These are phyloP conservation scores for Stegodyphus mimosarum DNA, from an alignment of 1,140 invertebrate species.

Conservation along the genomic window DNA sequence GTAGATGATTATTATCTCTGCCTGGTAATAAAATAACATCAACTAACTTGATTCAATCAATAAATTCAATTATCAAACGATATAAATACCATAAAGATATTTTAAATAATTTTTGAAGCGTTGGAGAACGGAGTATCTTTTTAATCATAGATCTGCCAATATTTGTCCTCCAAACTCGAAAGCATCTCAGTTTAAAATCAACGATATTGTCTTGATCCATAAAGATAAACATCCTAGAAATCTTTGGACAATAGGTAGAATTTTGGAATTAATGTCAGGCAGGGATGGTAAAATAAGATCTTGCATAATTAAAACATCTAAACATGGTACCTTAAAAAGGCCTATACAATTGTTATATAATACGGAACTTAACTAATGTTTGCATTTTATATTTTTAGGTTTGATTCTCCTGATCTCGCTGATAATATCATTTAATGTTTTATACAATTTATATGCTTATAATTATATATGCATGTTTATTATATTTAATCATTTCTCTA, in stretches of 20 bases:
- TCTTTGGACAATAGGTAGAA: conserved; percentile 12
- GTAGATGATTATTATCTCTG: conserved; percentile 17
- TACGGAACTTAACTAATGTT: background rate
- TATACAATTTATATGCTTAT: no score
- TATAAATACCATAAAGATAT: conserved; percentile 22
- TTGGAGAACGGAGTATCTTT: conserved; percentile 19
- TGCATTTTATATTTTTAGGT: no score
- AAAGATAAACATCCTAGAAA: conserved; percentile 7
- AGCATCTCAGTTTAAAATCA: background rate
- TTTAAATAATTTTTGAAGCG: conserved; percentile 7
- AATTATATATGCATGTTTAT: no score
- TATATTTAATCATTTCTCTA: no score
- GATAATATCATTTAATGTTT: no score
- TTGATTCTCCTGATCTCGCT: no score
- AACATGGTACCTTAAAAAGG: background rate
- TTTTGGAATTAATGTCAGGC: background rate
- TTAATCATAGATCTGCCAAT: conserved; percentile 4
- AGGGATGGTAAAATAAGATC: conserved; percentile 13
- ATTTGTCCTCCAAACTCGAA: no score
- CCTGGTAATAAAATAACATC: background rate
- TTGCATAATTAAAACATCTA: conserved; percentile 13
- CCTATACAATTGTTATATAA: conserved; percentile 4
- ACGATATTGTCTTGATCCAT: conserved; percentile 29
- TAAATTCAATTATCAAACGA: conserved; percentile 6
- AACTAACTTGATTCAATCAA: background rate